Evolutionary conservation across 1,140 invertebrate genomes (phyloP).

Genomic region (Andrena cerasifolii): DNA sequence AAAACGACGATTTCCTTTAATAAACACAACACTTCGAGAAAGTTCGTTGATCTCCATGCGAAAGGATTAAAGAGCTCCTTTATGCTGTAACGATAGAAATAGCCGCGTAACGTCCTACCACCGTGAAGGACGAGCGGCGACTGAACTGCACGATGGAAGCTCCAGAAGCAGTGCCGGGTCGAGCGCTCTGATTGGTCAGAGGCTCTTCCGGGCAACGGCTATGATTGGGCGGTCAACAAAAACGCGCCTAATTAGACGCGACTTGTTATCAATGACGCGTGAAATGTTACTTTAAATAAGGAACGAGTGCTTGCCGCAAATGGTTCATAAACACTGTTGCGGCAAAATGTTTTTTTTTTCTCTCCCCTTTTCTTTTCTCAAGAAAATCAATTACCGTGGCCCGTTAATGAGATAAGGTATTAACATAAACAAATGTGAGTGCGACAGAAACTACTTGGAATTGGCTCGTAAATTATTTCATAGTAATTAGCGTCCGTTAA

Average conservation of each 20-base stretch:
- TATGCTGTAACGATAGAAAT: not conserved
- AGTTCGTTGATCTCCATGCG: not conserved
- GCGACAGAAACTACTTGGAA: too few species aligned
- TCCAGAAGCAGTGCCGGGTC: conserved; percentile 32
- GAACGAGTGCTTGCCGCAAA: not conserved
- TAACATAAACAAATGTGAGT: too few species aligned
- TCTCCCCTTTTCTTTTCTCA: too few species aligned
- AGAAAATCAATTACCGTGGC: not conserved
- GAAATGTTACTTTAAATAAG: conserved; percentile 22
- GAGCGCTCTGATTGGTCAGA: conserved; percentile 34
- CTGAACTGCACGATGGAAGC: conserved; percentile 22
- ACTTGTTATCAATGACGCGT: conserved; percentile 27
- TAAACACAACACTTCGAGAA: not conserved
- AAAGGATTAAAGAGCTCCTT: not conserved
- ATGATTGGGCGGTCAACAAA: conserved; percentile 59
- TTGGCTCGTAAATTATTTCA: too few species aligned
- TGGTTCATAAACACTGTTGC: not conserved
- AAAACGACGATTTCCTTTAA: not conserved
- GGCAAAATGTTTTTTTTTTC: not conserved
- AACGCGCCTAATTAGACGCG: conserved; percentile 44
- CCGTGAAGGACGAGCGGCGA: conserved; percentile 40
- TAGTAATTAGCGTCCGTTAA: too few species aligned
- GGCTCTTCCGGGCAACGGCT: not conserved
- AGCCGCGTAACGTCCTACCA: conserved; percentile 13
- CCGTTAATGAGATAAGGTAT: too few species aligned